Conservation (phyloP, 2,888 invertebrate species). For the Maniola hyperantus region DNA sequence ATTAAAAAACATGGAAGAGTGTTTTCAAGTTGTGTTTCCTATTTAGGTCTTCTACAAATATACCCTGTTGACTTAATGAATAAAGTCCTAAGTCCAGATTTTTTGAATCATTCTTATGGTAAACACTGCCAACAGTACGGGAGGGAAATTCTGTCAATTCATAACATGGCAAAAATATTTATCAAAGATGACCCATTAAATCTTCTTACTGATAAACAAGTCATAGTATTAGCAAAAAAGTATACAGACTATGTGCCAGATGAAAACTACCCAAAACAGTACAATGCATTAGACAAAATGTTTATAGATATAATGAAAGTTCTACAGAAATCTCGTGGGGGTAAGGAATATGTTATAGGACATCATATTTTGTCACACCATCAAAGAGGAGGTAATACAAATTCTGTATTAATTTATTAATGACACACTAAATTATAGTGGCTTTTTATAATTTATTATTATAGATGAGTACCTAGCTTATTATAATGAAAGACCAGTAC, state of each 20-base stretch:
- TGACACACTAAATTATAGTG: no score
- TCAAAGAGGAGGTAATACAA: slow-evolving; percentile 79
- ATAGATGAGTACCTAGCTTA: no score
- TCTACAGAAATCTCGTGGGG: slow-evolving; percentile 73
- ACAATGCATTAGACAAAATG: slow-evolving; percentile 82
- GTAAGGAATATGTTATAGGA: slow-evolving; percentile 68
- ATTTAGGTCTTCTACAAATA: slow-evolving; percentile 79
- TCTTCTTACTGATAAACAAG: slow-evolving; percentile 71
- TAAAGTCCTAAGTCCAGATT: slow-evolving; percentile 81
- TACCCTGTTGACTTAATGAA: slow-evolving; percentile 84
- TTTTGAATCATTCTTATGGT: slow-evolving; percentile 81
- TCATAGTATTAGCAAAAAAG: slow-evolving; percentile 81
- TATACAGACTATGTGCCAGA: slow-evolving; percentile 83
- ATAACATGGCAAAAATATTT: slow-evolving; percentile 84
- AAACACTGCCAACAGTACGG: slow-evolving; percentile 70
- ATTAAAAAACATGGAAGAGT: slow-evolving; percentile 82
- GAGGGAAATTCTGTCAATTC: slow-evolving; percentile 84
- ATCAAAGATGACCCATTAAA: slow-evolving; percentile 82
- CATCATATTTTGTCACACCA: slow-evolving; percentile 87
- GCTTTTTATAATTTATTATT: no score
- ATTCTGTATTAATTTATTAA: neutral
- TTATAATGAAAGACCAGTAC: no score
- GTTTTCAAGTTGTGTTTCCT: slow-evolving; percentile 84
- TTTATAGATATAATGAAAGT: slow-evolving; percentile 81
- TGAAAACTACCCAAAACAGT: slow-evolving; percentile 72